phyloP scores from a whole-genome alignment of 2,888 invertebrate species.

The Netelia fuscicornis region DNA sequence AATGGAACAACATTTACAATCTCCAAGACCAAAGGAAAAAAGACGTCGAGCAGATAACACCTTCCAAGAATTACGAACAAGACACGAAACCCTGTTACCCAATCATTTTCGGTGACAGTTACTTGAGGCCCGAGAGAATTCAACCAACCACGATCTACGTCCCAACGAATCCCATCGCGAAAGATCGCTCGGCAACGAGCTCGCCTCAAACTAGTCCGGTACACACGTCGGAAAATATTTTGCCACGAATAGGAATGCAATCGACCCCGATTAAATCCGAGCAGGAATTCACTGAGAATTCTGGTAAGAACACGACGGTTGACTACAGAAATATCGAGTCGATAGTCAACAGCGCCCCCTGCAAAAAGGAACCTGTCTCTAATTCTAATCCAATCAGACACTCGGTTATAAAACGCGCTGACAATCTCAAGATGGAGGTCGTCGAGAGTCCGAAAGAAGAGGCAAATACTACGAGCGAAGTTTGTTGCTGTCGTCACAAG shows the following conservation, averaged over 20 bases:
- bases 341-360: conserved; percentile 81
- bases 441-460: conserved; percentile 72
- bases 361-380: conserved; percentile 76
- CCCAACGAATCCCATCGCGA: conserved; percentile 53
- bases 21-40: conserved; percentile 75
- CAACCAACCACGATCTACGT: conserved; percentile 69
- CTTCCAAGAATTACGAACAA: conserved; percentile 74
- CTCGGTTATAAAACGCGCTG: conserved; percentile 82
- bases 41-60: conserved; percentile 74
- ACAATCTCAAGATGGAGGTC: conserved; percentile 79
- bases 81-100: conserved; percentile 75
- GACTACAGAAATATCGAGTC: conserved; percentile 84
- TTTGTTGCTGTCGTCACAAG: conserved; percentile 82
- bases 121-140: conserved; percentile 79
- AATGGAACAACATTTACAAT: conserved; percentile 83
- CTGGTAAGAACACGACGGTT: conserved; percentile 76
- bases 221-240: conserved; percentile 71
- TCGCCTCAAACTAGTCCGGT: conserved; percentile 77
- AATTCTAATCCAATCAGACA: conserved; percentile 77
- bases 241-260: conserved; percentile 80
- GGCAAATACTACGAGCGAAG: conserved; percentile 60
- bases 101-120: conserved; percentile 79
- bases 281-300: conserved; percentile 68
- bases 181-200: conserved; percentile 65
- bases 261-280: conserved; percentile 83